phyloP scores from a whole-genome alignment of 2,888 invertebrate species.

The Catocala nupta region DNA sequence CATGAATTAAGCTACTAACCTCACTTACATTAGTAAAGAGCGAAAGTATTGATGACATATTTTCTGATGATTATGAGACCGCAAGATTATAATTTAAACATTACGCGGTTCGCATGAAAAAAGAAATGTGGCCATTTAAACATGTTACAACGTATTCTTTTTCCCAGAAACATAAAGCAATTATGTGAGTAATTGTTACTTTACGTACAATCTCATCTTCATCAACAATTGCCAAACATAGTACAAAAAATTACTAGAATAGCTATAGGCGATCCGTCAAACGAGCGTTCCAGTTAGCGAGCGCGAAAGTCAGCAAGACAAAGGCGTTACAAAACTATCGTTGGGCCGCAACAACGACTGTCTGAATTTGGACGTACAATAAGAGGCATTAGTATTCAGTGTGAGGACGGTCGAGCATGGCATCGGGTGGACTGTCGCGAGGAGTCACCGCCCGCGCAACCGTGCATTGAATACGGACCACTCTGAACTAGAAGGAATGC shows the following conservation, averaged over 20 bases:
- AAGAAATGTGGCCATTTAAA: background rate
- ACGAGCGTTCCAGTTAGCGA: slow-evolving; percentile 73
- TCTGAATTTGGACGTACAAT: slow-evolving; percentile 71
- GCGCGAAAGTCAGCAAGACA: slow-evolving; percentile 80
- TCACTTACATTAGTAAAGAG: slow-evolving; percentile 11
- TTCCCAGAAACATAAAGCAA: background rate
- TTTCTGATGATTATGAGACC: background rate
- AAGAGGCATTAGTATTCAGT: slow-evolving; percentile 80
- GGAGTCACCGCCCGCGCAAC: slow-evolving; percentile 81
- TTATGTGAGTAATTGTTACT: slow-evolving; percentile 9
- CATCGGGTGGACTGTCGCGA: slow-evolving; percentile 76
- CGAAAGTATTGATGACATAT: slow-evolving; percentile 20
- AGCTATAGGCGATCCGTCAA: slow-evolving; percentile 54
- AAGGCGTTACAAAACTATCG: slow-evolving; percentile 82
- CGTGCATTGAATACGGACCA: slow-evolving; percentile 80
- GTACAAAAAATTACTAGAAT: slow-evolving; percentile 33
- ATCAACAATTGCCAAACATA: slow-evolving; percentile 32
- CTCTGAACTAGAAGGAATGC: slow-evolving; percentile 70
- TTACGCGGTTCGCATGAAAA: background rate
- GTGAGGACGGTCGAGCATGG: slow-evolving; percentile 68
- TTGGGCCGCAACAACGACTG: slow-evolving; percentile 67
- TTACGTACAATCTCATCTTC: slow-evolving; percentile 14
- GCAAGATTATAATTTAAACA: background rate
- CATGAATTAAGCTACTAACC: slow-evolving; percentile 41
- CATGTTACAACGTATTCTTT: background rate